Evolutionary conservation across 1,140 invertebrate genomes (phyloP), one percentile per base, ranked within the genome.

Genomic region (Probaryconus sp.): DNA sequence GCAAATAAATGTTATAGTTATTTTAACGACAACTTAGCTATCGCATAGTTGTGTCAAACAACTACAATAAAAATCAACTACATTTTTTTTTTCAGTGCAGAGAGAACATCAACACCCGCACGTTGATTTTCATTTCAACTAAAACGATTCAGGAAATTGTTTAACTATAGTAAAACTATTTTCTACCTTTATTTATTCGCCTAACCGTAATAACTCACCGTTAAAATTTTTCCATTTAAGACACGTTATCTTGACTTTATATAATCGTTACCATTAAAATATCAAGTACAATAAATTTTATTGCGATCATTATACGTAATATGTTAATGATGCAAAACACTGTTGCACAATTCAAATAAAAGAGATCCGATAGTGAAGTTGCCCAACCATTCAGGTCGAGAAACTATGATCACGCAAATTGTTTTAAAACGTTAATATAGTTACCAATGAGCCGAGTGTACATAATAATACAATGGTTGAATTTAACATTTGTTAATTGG

Each of bases 181-280:
- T 69, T 16, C 55, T 21, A 38, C 28, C n/a, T n/a, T 20, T 6
- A n/a, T 24, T 24, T 24, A 24, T 4, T 4, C 21, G 9, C 30
- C 5, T n/a, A 2, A 35, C 11, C 4, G 24, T 38, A 60, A 61
- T 53, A 61, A 69, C 37, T 60, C 37, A 56, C 1, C 35, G 35
- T 17, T 21, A 18, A 38, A 48, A 60, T 26, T 60, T 69, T 69
- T 60, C 45, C 45, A 37, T 51, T 51, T 60, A 51, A 56, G 45
- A 58, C 43, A 68, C 10, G 0, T 6, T 55, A 53, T 61, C 55
- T 30, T 6, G 4, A 10, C 3, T 61, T 69, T 69, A 61, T 47
- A 38, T 69, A 69, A 69, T 60, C 65, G 45, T 53, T 50, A 69
- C 45, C 21, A 60, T 53, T 69, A 35, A 69, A 60, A 53, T 60